Evolutionary conservation across 2,888 invertebrate genomes (phyloP), one percentile per base, ranked within the genome.

Genomic region (Phortica magna): DNA sequence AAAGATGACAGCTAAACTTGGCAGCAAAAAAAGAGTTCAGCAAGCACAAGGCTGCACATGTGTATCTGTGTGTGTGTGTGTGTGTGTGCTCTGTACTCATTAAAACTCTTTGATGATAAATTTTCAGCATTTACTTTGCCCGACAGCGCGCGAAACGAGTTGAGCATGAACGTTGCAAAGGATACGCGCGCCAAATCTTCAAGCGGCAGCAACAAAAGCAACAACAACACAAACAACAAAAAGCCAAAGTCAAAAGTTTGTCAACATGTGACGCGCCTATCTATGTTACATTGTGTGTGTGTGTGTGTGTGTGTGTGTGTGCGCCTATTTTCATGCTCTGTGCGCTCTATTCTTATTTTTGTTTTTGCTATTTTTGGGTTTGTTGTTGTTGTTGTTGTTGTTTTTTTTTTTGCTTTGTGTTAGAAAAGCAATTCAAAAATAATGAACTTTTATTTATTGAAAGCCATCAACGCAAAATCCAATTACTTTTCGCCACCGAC

Each of bases 371-470:
- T 19, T 41, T 67, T 67, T 67, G n/a, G n/a, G n/a, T n/a, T n/a
- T n/a, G n/a, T n/a, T n/a, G n/a, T n/a, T n/a, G n/a, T n/a, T n/a
- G n/a, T n/a, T n/a, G n/a, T n/a, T 65, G 19, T 65, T 65, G 7
- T 65, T 6, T 70, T 19, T 53, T 70, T 55, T 53, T 68, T 75
- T 68, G 12, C 59, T 68, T 76, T 79, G 76, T 75, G 53, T 71
- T 71, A 31, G 55, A 78, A 82, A 81, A 81, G 80, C 82, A 78
- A 82, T 82, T 81, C 78, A 81, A 82, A 82, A 81, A 76, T 77
- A 78, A 80, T 80, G 76, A 78, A 78, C 76, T 76, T 76, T 79
- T 78, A 78, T 80, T 80, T 80, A 79, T 79, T 78, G 77, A 77
- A 79, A 75, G 75, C 80, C 80, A 83, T 81, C 82, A 82, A 81